A percentile compares a stretch with the other conserved stretches of the same genome.
Conservation (phyloP, 92 coral and sea anemone species). For the Pocillopora meandrina region DNA sequence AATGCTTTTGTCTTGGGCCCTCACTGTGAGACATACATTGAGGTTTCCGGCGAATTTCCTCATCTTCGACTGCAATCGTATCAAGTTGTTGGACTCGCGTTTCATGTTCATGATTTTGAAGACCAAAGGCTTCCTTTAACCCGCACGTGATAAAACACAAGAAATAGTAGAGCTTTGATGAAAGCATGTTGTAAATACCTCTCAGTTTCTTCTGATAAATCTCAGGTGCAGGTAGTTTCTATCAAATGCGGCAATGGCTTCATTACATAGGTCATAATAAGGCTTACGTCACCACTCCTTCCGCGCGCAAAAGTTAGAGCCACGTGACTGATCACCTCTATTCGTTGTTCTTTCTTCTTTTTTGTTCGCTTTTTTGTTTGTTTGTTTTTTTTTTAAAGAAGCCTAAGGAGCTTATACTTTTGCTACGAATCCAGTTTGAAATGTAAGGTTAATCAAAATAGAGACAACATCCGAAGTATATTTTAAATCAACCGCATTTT, state of each 20-base stretch:
- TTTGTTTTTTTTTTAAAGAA: no score
- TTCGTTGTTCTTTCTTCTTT: no score
- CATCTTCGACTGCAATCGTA: slow-evolving; percentile 13
- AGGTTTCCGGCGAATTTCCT: not conserved
- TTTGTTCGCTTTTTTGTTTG: no score
- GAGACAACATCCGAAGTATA: no score
- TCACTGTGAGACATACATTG: not conserved
- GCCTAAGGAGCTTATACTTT: no score
- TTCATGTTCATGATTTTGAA: not conserved
- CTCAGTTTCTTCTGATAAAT: not conserved
- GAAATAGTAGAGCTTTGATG: not conserved
- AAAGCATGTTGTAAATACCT: not conserved
- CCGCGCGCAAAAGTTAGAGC: no score
- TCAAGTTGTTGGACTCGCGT: not conserved
- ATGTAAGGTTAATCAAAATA: no score
- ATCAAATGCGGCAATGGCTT: not conserved
- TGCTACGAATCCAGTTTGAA: no score
- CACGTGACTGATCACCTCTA: not conserved
- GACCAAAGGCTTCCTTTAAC: not conserved
- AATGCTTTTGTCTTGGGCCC: not conserved
- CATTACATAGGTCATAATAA: no score
- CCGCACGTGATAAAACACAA: slow-evolving; percentile 24
- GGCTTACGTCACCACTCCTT: no score
- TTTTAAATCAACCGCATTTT: no score
- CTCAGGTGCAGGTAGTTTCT: not conserved